Evolutionary conservation across 2,113 vertebrate genomes (phyloP).

Genomic region (Elanus axillaris): DNA sequence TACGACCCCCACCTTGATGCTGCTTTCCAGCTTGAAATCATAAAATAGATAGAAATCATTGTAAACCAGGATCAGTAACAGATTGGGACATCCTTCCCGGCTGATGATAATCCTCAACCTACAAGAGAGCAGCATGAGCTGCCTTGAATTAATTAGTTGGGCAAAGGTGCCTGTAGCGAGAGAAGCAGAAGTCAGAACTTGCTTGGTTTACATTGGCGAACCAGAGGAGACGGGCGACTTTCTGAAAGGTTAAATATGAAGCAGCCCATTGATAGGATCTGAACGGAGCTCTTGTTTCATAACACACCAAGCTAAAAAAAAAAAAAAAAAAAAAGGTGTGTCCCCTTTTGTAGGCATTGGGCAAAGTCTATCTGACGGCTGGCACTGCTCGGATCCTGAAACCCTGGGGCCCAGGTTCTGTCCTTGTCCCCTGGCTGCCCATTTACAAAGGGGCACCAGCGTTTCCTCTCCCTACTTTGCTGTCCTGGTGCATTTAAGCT

Average conservation of each 20-base stretch:
- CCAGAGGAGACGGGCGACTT: background rate
- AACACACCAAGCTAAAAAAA: background rate
- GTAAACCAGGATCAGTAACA: background rate
- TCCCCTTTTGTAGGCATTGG: background rate
- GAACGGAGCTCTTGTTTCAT: background rate
- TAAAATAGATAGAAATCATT: background rate
- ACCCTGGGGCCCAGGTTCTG: background rate
- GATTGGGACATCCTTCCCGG: background rate
- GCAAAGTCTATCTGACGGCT: background rate
- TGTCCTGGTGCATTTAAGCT: background rate
- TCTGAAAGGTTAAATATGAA: background rate
- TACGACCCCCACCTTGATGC: fast-evolving
- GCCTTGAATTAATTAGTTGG: background rate
- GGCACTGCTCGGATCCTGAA: background rate
- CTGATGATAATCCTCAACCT: background rate
- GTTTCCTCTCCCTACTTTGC: background rate
- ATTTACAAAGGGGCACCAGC: background rate
- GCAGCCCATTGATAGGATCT: background rate
- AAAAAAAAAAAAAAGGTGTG: background rate
- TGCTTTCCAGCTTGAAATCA: background rate
- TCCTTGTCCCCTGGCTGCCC: background rate
- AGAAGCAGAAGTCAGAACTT: background rate
- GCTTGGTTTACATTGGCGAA: background rate
- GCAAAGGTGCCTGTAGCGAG: background rate
- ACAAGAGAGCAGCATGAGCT: background rate